Conservation (phyloP, 2,113 vertebrate genomes). For the Centrocercus urophasianus region DNA sequence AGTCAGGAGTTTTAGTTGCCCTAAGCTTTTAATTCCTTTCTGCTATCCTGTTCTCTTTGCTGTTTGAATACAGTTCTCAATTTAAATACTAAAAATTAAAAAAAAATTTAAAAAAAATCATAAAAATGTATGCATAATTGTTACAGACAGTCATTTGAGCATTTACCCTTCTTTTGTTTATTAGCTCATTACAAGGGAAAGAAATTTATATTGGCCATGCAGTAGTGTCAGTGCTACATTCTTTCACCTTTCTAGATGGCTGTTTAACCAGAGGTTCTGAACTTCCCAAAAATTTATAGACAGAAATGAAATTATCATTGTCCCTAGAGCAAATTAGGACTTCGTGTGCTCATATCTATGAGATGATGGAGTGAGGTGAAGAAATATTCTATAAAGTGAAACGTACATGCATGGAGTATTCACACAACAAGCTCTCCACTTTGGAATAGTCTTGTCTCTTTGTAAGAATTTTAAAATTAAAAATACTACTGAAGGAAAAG, state of each 20-base stretch:
- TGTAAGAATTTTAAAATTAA: background rate
- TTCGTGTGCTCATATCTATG: background rate
- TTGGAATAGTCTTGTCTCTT: background rate
- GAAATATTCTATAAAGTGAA: background rate
- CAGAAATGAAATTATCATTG: background rate
- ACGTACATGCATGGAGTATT: fast-evolving
- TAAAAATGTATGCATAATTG: background rate
- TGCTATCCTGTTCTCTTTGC: fast-evolving
- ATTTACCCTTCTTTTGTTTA: background rate
- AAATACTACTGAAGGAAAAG: background rate
- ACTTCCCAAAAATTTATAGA: too few relatives aligned
- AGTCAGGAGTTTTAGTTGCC: background rate
- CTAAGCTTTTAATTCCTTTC: background rate
- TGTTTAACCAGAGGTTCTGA: background rate
- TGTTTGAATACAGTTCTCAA: background rate
- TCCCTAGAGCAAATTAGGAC: background rate
- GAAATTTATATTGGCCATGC: background rate
- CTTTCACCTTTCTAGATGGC: background rate
- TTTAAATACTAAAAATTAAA: background rate
- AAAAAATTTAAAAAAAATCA: background rate
- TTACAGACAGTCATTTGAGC: background rate
- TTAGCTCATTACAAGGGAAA: background rate
- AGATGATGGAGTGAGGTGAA: fast-evolving
- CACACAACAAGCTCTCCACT: background rate
- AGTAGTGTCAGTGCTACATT: background rate